These are phyloP conservation scores for Apogon talboti DNA, from an alignment of 2,797 vertebrate genomes.

Conservation along the genomic window DNA sequence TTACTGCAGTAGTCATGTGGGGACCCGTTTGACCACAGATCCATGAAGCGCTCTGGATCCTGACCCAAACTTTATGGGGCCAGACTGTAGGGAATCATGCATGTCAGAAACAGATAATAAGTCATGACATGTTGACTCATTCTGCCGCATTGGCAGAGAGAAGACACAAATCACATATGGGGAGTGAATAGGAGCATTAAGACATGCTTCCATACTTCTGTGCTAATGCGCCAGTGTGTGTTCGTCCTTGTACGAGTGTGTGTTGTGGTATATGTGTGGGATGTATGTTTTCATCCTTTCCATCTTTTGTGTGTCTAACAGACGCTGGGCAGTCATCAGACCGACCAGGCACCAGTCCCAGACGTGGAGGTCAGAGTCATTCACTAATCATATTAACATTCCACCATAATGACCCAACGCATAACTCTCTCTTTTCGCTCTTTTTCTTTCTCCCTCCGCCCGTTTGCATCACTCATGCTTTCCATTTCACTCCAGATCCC, in stretches of 20 bases:
- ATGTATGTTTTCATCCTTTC: conserved; percentile 51
- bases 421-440: conserved; percentile 69
- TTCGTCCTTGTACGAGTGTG: conserved; percentile 35
- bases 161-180: conserved; percentile 60
- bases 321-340: conserved; percentile 64
- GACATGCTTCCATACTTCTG: conserved; percentile 13
- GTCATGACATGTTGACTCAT: conserved; percentile 75
- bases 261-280: conserved; percentile 23
- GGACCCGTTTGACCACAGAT: conserved; percentile 20
- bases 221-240: conserved; percentile 29
- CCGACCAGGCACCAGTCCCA: conserved; percentile 75
- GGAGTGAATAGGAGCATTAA: conserved; percentile 34
- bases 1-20: conserved; percentile 32
- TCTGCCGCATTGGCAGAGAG: conserved; percentile 38
- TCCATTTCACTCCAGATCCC: conserved; percentile 26
- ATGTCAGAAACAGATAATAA: conserved; percentile 68
- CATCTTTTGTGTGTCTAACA: conserved; percentile 26
- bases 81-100: conserved; percentile 50
- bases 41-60: conserved; percentile 17
- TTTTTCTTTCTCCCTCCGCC: conserved; percentile 40
- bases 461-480: conserved; percentile 44
- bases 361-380: conserved; percentile 77
- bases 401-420: conserved; percentile 82
- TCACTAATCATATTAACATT: conserved; percentile 88
- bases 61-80: conserved; percentile 38